phyloP scores from a whole-genome alignment of 2,797 vertebrate genomes.

The Sitta carolinensis region DNA sequence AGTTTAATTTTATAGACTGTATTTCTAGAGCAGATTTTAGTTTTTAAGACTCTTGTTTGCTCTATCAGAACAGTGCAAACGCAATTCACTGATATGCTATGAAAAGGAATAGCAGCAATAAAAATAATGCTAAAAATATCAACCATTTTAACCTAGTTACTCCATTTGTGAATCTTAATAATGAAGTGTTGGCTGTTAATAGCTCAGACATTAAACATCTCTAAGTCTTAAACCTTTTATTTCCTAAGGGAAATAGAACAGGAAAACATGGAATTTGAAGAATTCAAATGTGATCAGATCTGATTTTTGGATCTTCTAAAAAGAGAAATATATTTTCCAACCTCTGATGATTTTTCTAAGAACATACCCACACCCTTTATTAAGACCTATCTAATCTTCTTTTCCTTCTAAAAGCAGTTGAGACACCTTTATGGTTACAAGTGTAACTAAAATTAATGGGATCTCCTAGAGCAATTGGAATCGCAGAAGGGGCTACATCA shows the following conservation, averaged over 20 bases:
- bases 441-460: background rate
- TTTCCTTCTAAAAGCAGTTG: background rate
- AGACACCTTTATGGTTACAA: background rate
- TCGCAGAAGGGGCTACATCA: background rate
- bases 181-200: background rate
- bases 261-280: background rate
- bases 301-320: background rate
- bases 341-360: background rate
- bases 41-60: background rate
- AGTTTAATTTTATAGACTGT: background rate
- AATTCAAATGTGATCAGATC: background rate
- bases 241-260: background rate
- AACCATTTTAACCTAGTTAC: background rate
- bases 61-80: background rate
- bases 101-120: background rate
- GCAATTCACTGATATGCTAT: background rate
- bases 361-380: background rate
- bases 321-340: background rate
- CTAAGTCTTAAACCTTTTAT: background rate
- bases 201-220: background rate
- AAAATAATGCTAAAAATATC: background rate
- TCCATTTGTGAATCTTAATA: background rate
- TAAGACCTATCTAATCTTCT: background rate
- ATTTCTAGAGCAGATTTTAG: background rate
- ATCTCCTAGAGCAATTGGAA: background rate